phyloP scores from a whole-genome alignment of 2,797 vertebrate species.

The Syndactyla subalaris region DNA sequence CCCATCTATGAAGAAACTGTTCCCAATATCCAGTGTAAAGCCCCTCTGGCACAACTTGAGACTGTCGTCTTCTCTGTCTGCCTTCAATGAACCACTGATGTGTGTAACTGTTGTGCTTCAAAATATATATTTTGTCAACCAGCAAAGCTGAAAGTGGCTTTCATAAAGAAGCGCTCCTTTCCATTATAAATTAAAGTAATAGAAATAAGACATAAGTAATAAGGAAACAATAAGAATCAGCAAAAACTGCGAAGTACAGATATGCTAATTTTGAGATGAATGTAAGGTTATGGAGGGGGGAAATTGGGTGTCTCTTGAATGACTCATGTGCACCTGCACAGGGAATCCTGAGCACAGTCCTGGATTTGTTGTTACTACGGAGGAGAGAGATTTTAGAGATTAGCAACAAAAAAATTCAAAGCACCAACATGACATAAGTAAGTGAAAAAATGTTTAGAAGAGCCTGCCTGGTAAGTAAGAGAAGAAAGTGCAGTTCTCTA shows the following conservation, averaged over 20 bases:
- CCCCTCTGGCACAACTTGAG: background rate
- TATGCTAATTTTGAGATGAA: background rate
- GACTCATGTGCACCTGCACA: background rate
- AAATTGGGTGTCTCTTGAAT: background rate
- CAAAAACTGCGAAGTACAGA: background rate
- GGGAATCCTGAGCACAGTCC: background rate
- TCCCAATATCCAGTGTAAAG: background rate
- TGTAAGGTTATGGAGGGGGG: background rate
- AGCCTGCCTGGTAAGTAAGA: background rate
- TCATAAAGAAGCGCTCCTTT: background rate
- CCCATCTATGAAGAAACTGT: background rate
- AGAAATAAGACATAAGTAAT: background rate
- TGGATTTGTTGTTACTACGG: background rate
- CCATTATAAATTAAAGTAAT: background rate
- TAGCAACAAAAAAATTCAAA: background rate
- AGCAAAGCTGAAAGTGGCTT: background rate
- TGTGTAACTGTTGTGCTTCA: background rate
- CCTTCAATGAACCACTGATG: rapidly evolving
- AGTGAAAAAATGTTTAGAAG: background rate
- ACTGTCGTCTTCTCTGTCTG: background rate
- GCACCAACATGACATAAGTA: background rate
- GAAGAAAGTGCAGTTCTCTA: background rate
- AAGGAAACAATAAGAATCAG: background rate
- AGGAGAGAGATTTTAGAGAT: background rate
- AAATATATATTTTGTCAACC: background rate